These are phyloP conservation scores for Bactericera cockerelli DNA, from an alignment of 1,140 invertebrate genomes.

Conservation along the genomic window DNA sequence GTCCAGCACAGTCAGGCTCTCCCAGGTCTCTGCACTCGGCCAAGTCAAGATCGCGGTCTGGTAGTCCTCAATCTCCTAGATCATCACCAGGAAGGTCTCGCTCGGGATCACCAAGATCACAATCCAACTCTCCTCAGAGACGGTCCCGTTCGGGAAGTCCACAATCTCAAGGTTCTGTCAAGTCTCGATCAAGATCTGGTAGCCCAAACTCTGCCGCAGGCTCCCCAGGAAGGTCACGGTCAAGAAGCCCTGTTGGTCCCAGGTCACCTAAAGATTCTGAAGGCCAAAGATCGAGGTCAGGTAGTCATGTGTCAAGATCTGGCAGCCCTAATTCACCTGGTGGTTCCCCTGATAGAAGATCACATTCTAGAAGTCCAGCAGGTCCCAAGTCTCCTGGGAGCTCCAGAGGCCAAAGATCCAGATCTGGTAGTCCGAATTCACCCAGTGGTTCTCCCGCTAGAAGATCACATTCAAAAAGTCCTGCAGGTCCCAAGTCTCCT, in stretches of 20 bases:
- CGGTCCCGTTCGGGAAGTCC: constrained; percentile 14
- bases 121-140: constrained; percentile 10
- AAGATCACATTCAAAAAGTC: neutral
- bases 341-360: too few species aligned
- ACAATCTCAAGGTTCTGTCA: neutral
- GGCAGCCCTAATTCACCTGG: neutral
- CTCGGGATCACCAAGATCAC: constrained; percentile 3
- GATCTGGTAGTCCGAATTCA: neutral
- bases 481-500: neutral
- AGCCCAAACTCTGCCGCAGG: neutral
- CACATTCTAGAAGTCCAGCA: too few species aligned
- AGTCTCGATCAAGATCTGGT: constrained; percentile 11
- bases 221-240: constrained; percentile 8
- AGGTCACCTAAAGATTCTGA: neutral
- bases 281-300: neutral
- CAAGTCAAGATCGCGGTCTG: constrained; percentile 12
- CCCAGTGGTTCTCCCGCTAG: neutral
- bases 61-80: neutral
- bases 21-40: neutral
- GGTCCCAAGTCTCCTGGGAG: too few species aligned
- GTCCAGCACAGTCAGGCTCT: constrained; percentile 15
- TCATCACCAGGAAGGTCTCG: neutral
- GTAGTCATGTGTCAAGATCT: neutral
- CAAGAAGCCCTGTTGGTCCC: neutral
- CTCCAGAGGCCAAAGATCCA: neutral